phyloP scores from a whole-genome alignment of 2,113 vertebrate genomes.

The Donacobius atricapilla region DNA sequence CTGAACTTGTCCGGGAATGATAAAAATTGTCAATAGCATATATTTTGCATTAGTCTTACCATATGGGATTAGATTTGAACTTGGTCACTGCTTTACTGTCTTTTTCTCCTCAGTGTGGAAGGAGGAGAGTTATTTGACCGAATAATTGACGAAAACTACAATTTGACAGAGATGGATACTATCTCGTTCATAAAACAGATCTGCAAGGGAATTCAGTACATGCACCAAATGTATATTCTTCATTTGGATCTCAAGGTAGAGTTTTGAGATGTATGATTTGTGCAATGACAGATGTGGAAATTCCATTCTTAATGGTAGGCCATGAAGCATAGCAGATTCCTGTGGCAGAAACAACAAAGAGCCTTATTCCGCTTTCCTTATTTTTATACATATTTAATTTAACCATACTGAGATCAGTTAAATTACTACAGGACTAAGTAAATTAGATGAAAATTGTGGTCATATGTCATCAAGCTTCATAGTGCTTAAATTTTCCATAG shows the following conservation, averaged over 20 bases:
- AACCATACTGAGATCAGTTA: not conserved
- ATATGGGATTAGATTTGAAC: not conserved
- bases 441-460: not conserved
- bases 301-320: not conserved
- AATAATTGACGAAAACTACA: constrained; percentile 93
- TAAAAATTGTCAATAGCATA: not conserved
- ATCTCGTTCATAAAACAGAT: constrained; percentile 92
- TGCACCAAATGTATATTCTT: constrained; percentile 98
- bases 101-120: constrained; percentile 80
- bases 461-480: not conserved
- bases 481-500: not conserved
- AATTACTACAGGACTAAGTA: not conserved
- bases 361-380: not conserved
- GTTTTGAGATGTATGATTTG: not conserved
- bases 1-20: not conserved
- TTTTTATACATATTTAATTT: not conserved
- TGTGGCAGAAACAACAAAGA: not conserved
- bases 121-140: constrained; percentile 96
- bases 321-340: not conserved
- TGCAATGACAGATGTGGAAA: not conserved
- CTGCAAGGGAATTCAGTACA: constrained; percentile 91
- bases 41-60: not conserved
- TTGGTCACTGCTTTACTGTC: not conserved
- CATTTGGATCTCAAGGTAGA: constrained; percentile 96
- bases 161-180: constrained; percentile 89